A percentile compares a stretch with the other conserved stretches of the same genome.
Evolutionary conservation across 2,797 vertebrate species (phyloP).

Genomic region (Meda fulgida): DNA sequence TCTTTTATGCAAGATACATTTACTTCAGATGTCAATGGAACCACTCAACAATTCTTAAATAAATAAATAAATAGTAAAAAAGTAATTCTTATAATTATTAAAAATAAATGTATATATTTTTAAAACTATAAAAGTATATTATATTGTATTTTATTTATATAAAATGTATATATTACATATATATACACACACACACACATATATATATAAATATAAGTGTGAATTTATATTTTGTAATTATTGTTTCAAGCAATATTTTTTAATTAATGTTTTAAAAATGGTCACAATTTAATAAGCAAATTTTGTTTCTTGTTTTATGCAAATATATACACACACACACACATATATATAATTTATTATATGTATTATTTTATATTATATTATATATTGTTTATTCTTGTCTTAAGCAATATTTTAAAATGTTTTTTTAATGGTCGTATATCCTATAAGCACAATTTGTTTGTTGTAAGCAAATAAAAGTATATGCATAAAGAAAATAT

Average conservation of each 20-base stretch:
- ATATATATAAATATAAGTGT: neutral
- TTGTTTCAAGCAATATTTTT: neutral
- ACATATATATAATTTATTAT: neutral
- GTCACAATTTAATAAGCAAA: neutral
- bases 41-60: neutral
- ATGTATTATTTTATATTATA: neutral
- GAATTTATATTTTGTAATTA: neutral
- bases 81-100: too few species aligned
- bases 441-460: neutral
- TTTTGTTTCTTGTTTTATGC: neutral
- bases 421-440: neutral
- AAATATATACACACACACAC: neutral
- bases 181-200: too few species aligned
- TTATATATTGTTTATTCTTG: neutral
- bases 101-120: too few species aligned
- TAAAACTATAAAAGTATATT: too few species aligned
- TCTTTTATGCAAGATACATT: neutral
- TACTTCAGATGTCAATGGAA: neutral
- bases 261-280: neutral
- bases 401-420: neutral
- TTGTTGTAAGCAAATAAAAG: neutral
- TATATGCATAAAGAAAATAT: neutral
- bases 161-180: too few species aligned
- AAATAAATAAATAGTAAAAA: too few species aligned
- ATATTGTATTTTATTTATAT: too few species aligned